Evolutionary conservation across 2,888 invertebrate genomes (phyloP).

Genomic region (Amphiduros pacificus): DNA sequence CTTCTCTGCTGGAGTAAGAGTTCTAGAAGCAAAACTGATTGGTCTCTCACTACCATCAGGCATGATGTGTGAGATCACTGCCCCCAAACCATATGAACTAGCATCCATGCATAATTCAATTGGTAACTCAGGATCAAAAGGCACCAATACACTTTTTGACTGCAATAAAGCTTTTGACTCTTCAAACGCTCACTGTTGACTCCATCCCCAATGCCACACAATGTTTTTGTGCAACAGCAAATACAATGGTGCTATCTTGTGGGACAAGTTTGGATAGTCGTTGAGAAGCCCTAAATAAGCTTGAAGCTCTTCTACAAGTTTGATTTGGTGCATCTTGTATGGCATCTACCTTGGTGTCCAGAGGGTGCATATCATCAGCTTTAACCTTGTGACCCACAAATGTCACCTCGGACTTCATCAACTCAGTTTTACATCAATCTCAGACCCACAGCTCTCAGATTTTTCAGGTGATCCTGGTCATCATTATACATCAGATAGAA

Average conservation of each 20-base stretch:
- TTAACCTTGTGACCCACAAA: too few relatives aligned
- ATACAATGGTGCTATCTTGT: neutral
- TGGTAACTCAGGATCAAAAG: conserved; percentile 3
- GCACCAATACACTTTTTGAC: neutral
- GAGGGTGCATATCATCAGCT: too few relatives aligned
- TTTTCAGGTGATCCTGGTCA: neutral
- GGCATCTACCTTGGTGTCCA: too few relatives aligned
- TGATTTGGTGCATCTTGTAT: too few relatives aligned
- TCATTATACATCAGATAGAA: neutral
- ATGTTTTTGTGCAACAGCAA: neutral
- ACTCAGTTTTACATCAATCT: too few relatives aligned
- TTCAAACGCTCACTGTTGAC: neutral
- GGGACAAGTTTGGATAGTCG: neutral
- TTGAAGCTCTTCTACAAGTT: neutral
- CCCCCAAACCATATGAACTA: neutral
- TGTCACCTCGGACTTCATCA: too few relatives aligned
- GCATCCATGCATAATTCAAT: conserved; percentile 1
- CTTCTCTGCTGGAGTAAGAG: conserved; percentile 3
- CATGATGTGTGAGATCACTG: conserved; percentile 3
- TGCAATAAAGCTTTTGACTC: neutral
- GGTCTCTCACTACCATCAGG: conserved; percentile 7
- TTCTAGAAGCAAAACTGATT: conserved; percentile 8
- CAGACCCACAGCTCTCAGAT: neutral
- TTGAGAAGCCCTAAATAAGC: neutral
- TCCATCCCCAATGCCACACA: neutral